A percentile compares a stretch with the other conserved stretches of the same genome.
phyloP scores from a whole-genome alignment of 1,140 invertebrate species.

The Archivesica marissinica region DNA sequence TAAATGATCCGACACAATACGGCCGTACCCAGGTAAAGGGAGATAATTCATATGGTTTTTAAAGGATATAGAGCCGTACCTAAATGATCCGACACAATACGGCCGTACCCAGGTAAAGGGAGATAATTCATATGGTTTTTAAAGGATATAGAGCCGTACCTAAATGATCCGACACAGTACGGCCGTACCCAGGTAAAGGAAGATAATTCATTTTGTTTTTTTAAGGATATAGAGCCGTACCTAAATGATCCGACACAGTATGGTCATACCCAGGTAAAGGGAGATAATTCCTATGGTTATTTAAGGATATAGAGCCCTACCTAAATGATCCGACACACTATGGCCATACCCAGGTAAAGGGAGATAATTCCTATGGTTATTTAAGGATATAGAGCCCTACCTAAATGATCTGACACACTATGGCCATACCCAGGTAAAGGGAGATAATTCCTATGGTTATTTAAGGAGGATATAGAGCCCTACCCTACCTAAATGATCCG shows the following conservation, averaged over 20 bases:
- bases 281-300: too few relatives aligned
- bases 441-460: too few relatives aligned
- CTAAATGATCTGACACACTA: too few relatives aligned
- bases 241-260: slow-evolving; percentile 71
- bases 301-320: too few relatives aligned
- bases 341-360: too few relatives aligned
- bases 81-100: slow-evolving; percentile 71
- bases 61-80: slow-evolving; percentile 72
- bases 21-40: slow-evolving; percentile 73
- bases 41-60: not conserved
- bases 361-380: too few relatives aligned
- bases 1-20: slow-evolving; percentile 71
- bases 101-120: slow-evolving; percentile 74
- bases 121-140: slow-evolving; percentile 63
- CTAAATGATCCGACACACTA: too few relatives aligned
- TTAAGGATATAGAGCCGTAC: slow-evolving; percentile 73
- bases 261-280: slow-evolving; percentile 73
- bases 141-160: slow-evolving; percentile 72
- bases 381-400: too few relatives aligned
- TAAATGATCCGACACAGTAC: slow-evolving; percentile 71
- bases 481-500: too few relatives aligned
- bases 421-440: too few relatives aligned
- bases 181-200: slow-evolving; percentile 73
- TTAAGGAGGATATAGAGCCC: too few relatives aligned
- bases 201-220: slow-evolving; percentile 58